Percentiles rank a stretch among this genome's conserved stretches.
These are phyloP conservation scores for Hydrotaea diabolus DNA, from an alignment of 2,888 invertebrate species.

Conservation along the genomic window DNA sequence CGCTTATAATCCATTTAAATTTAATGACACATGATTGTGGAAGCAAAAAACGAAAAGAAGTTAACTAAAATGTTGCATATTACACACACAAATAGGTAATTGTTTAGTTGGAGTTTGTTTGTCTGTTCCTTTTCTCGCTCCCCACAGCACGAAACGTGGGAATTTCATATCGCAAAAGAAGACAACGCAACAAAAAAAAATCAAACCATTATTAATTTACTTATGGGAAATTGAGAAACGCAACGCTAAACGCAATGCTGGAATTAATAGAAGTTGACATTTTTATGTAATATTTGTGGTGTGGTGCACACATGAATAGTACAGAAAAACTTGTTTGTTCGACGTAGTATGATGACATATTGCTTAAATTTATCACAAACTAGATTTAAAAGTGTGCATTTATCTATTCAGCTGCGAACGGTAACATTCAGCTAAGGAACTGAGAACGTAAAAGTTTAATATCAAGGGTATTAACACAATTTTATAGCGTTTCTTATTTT, in stretches of 20 bases:
- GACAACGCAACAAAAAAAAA: neutral
- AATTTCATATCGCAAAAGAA: neutral
- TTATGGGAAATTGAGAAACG: conserved; percentile 34
- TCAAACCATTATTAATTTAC: conserved; percentile 12
- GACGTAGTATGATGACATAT: neutral
- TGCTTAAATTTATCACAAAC: neutral
- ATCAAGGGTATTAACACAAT: too few species aligned
- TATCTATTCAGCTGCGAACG: neutral
- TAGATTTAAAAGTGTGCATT: neutral
- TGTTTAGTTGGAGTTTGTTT: conserved; percentile 18
- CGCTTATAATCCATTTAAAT: conserved; percentile 48
- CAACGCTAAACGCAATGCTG: neutral
- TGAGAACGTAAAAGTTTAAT: neutral
- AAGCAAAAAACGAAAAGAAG: neutral
- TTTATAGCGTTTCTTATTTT: too few species aligned
- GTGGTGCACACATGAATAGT: neutral
- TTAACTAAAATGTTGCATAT: conserved; percentile 38
- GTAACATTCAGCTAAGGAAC: neutral
- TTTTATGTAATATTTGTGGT: conserved; percentile 23
- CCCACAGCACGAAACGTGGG: conserved; percentile 29
- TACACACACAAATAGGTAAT: conserved; percentile 8
- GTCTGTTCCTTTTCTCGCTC: neutral
- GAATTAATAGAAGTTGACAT: conserved; percentile 36
- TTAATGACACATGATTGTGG: conserved; percentile 62
- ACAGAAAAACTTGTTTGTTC: neutral